Conservation (phyloP, 2,113 vertebrate species). For the Barnardius zonarius region DNA sequence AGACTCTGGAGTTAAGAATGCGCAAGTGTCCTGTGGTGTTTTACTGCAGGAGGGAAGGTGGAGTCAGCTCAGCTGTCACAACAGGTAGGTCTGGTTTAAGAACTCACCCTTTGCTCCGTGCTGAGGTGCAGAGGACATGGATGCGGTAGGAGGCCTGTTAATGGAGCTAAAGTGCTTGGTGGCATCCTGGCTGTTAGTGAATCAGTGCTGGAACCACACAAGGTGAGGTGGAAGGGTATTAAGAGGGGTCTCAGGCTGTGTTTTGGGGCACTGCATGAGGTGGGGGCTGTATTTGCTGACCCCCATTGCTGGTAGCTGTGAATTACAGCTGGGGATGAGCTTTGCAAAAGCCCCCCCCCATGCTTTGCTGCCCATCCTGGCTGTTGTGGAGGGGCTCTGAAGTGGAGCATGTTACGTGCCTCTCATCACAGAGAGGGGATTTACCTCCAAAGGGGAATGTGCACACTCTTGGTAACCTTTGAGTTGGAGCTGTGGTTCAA, state of each 20-base stretch:
- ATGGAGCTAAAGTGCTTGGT: not conserved
- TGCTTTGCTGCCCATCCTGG: not conserved
- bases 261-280: rapidly evolving
- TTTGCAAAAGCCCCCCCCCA: too few relatives aligned
- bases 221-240: not conserved
- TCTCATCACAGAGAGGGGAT: not conserved
- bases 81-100: not conserved
- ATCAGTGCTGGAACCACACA: not conserved
- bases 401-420: not conserved
- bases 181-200: not conserved
- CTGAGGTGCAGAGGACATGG: not conserved
- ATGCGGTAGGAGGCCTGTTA: not conserved
- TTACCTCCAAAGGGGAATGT: not conserved
- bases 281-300: not conserved
- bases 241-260: not conserved
- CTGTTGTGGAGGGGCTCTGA: rapidly evolving
- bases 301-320: rapidly evolving
- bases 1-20: not conserved
- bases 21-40: not conserved
- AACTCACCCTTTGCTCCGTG: not conserved
- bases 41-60: not conserved
- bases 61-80: not conserved
- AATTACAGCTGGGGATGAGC: not conserved
- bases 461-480: not conserved
- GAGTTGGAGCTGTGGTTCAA: not conserved